Evolutionary conservation across 2,888 invertebrate genomes (phyloP).

Genomic region (Anticlea derivata): DNA sequence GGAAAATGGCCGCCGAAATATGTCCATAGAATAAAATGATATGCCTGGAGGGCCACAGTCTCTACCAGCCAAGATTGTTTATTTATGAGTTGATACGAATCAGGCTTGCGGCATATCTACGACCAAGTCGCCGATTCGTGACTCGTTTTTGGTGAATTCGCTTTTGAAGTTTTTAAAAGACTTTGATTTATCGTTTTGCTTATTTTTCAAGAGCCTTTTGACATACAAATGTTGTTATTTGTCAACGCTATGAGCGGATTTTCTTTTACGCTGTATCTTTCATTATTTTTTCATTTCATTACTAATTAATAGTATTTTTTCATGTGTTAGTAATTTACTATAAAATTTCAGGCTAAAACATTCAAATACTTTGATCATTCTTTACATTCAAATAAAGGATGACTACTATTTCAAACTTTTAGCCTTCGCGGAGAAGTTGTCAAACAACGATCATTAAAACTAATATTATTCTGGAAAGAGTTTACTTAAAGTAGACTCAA

Average conservation of each 20-base stretch:
- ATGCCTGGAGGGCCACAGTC: constrained; percentile 51
- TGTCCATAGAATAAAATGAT: constrained; percentile 60
- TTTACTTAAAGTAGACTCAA: constrained; percentile 32
- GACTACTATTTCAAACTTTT: constrained; percentile 30
- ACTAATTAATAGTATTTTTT: too few species aligned
- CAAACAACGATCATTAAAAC: constrained; percentile 40
- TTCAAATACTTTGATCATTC: not conserved
- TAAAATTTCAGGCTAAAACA: not conserved
- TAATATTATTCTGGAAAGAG: constrained; percentile 37
- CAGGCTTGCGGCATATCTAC: constrained; percentile 34
- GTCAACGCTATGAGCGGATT: not conserved
- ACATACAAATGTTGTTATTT: not conserved
- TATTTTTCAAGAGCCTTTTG: constrained; percentile 3
- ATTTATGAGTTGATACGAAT: constrained; percentile 47
- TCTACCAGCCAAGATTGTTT: constrained; percentile 56
- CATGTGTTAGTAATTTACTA: too few species aligned
- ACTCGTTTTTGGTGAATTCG: constrained; percentile 31
- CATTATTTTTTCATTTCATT: too few species aligned
- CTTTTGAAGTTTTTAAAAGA: constrained; percentile 35
- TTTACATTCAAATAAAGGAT: constrained; percentile 13
- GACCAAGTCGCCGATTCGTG: constrained; percentile 29
- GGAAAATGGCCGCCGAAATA: constrained; percentile 68
- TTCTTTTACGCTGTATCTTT: not conserved
- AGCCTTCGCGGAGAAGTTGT: constrained; percentile 33
- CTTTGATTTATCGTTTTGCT: constrained; percentile 8